A percentile compares a stretch with the other conserved stretches of the same genome.
Evolutionary conservation across 1,140 invertebrate genomes (phyloP).

Genomic region (Ostrea denselamellosa): DNA sequence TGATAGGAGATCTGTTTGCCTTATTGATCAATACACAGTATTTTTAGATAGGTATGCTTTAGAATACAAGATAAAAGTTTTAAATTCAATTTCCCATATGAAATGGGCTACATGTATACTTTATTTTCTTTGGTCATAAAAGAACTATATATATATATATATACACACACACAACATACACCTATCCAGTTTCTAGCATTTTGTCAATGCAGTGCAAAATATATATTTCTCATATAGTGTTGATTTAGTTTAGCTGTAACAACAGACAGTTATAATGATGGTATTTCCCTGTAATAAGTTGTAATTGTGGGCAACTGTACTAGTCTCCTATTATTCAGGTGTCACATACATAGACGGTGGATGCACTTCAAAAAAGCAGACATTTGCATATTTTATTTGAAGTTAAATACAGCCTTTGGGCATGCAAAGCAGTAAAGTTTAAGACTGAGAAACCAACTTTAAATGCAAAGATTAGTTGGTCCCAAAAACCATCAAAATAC

Average conservation of each 20-base stretch:
- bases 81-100: neutral
- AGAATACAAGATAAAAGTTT: neutral
- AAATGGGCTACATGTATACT: neutral
- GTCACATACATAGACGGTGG: neutral
- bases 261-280: too few species aligned
- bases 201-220: neutral
- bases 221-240: neutral
- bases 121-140: neutral
- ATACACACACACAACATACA: too few species aligned
- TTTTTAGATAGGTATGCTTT: neutral
- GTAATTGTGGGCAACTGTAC: slow-evolving; percentile 23
- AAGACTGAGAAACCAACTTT: neutral
- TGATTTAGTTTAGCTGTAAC: too few species aligned
- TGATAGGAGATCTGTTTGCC: neutral
- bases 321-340: neutral
- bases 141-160: neutral
- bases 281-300: slow-evolving; percentile 8
- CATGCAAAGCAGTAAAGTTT: neutral
- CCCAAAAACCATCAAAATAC: neutral
- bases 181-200: neutral
- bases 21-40: neutral
- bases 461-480: neutral
- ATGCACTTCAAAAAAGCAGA: slow-evolving; percentile 23
- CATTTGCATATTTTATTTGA: slow-evolving; percentile 23
- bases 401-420: slow-evolving; percentile 12